Evolutionary conservation across 2,888 invertebrate species (phyloP), one percentile per base, ranked within the genome.

Genomic region (Melieria crassipennis): DNA sequence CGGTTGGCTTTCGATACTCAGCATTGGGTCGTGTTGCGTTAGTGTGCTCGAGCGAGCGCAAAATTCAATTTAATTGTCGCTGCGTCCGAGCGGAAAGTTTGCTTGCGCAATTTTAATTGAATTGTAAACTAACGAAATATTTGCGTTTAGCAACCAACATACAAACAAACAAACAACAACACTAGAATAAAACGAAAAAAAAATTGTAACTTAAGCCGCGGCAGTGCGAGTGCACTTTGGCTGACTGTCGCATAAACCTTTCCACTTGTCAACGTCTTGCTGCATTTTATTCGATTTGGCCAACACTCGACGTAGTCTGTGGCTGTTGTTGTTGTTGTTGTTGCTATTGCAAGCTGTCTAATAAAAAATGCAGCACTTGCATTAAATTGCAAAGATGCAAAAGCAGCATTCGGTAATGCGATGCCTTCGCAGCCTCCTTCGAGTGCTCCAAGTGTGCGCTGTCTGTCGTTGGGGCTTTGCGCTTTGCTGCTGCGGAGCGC

Each of bases 31-130:
- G 30, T 42, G 47, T 58, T 46, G 11, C 43, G 62, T 69, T 78
- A 81, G 81, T 81, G 80, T 83, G 81, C 81, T 83, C 81, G 80
- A 78, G 80, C 79, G 77, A 82, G 82, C 83, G 78, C 79, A 81
- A 83, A 82, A 83, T 81, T 82, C 79, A 79, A 82, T 82, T 83
- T 82, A 82, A 82, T 82, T 82, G 83, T 43, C 55, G 46, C 9
- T 45, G 42, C 5, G 46, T 7, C n/a, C 55, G 46, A 30, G 50
- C 77, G 13, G 7, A 42, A 58, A 58, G 55, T 65, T 61, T 45
- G 52, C 16, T 55, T 62, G 7, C 45, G 11, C 45, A 55, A 63
- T 60, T 66, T 58, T 66, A 58, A 47, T 58, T 57, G n/a, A 58
- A 66, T 66, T 48, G 30, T 30, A 30, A 30, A 30, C 30, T 30